These are phyloP conservation scores for Scaptomyza pallida DNA, from an alignment of 1,140 invertebrate species.

Conservation along the genomic window DNA sequence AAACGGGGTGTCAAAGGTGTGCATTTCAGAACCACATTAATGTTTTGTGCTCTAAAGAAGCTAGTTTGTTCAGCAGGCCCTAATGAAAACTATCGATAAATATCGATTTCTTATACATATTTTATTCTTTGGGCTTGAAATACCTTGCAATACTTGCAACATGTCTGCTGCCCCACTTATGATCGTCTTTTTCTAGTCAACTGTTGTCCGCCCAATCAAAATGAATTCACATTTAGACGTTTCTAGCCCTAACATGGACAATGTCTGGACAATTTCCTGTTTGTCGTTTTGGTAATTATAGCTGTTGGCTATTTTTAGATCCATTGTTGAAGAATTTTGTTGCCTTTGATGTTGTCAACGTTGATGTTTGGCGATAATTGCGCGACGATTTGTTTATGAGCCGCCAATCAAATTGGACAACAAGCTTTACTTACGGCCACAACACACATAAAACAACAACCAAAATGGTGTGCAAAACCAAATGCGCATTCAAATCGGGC, in stretches of 20 bases:
- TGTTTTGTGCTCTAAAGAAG: too few relatives aligned
- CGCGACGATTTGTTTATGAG: constrained; percentile 73
- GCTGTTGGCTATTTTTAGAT: neutral
- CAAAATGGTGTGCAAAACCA: constrained; percentile 60
- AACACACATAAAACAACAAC: constrained; percentile 41
- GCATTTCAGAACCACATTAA: neutral
- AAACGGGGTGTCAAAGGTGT: neutral
- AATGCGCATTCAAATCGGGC: constrained; percentile 76
- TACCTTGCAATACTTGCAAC: too few relatives aligned
- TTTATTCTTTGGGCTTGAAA: too few relatives aligned
- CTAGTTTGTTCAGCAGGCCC: too few relatives aligned
- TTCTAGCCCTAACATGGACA: constrained; percentile 2
- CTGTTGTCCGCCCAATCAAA: neutral
- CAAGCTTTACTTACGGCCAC: constrained; percentile 18
- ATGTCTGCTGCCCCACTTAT: neutral
- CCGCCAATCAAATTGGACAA: constrained; percentile 65
- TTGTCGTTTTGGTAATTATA: constrained; percentile 23
- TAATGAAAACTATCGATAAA: neutral
- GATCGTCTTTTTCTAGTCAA: neutral
- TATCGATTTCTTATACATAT: neutral
- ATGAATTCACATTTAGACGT: constrained; percentile 43
- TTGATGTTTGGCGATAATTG: constrained; percentile 50
- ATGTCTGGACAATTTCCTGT: constrained; percentile 47
- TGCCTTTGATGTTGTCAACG: constrained; percentile 28
- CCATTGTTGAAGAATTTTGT: constrained; percentile 17